These are phyloP conservation scores for Flexamia atlantica DNA, from an alignment of 2,888 invertebrate species.

Conservation along the genomic window DNA sequence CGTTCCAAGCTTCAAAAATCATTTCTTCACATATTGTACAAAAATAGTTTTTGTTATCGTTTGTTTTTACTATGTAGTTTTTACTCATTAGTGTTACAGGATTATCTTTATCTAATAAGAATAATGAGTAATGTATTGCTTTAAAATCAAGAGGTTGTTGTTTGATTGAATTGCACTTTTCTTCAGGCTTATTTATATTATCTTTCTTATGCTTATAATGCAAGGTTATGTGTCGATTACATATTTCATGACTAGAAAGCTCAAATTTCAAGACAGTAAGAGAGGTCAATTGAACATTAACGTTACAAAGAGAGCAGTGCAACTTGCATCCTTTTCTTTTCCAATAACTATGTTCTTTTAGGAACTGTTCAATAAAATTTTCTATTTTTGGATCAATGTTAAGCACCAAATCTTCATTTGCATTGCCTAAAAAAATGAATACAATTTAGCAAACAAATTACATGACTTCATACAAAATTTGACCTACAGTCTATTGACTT, in stretches of 20 bases:
- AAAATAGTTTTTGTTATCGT: neutral
- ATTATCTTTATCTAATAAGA: neutral
- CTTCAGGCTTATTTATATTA: neutral
- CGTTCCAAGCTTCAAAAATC: slow-evolving; percentile 15
- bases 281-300: neutral
- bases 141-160: neutral
- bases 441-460: neutral
- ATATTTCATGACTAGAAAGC: neutral
- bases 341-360: neutral
- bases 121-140: neutral
- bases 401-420: neutral
- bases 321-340: neutral
- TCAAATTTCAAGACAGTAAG: neutral
- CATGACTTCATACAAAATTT: no score
- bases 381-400: neutral
- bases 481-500: no score
- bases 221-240: neutral
- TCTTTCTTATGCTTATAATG: neutral
- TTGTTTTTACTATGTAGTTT: slow-evolving; percentile 5
- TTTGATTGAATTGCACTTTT: neutral
- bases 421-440: neutral
- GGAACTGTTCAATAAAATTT: neutral
- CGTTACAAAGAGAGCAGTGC: neutral
- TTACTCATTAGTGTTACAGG: neutral
- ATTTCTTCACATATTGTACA: slow-evolving; percentile 15